phyloP scores from a whole-genome alignment of 2,113 vertebrate species.

The Suncus etruscus region DNA sequence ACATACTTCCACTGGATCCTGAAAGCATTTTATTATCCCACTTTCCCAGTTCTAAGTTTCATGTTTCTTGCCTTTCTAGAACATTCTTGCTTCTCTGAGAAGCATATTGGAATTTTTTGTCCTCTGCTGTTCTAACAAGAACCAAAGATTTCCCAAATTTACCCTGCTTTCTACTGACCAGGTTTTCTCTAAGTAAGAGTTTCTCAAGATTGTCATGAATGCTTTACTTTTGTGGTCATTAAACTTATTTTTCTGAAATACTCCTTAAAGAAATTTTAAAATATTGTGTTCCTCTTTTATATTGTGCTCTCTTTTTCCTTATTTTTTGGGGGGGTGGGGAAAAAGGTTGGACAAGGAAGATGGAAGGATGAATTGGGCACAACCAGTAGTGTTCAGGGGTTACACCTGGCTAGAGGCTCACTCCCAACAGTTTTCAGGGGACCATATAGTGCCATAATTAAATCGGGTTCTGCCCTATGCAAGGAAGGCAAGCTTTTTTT shows the following conservation, averaged over 20 bases:
- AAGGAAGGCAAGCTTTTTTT: no score
- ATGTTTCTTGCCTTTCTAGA: conserved; percentile 36
- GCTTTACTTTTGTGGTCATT: not conserved
- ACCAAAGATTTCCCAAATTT: not conserved
- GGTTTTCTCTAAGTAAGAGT: not conserved
- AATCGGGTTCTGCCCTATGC: no score
- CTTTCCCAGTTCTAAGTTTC: not conserved
- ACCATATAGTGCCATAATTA: no score
- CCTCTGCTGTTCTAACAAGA: not conserved
- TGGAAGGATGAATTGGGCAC: no score
- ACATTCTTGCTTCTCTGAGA: not conserved
- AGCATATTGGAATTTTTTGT: not conserved
- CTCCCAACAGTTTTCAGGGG: no score
- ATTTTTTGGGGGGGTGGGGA: no score
- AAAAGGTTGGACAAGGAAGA: no score
- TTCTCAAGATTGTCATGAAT: not conserved
- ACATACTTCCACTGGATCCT: no score
- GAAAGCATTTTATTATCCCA: not conserved
- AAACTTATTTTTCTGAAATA: not conserved
- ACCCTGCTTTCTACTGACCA: no score
- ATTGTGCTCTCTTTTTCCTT: no score
- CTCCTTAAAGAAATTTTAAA: not conserved
- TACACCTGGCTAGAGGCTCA: no score
- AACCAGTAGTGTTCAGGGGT: no score
- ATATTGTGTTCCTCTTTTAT: not conserved